A percentile compares a stretch with the other conserved stretches of the same genome.
Conservation (phyloP, 2,888 invertebrate species). For the Sylvicola cinctus region DNA sequence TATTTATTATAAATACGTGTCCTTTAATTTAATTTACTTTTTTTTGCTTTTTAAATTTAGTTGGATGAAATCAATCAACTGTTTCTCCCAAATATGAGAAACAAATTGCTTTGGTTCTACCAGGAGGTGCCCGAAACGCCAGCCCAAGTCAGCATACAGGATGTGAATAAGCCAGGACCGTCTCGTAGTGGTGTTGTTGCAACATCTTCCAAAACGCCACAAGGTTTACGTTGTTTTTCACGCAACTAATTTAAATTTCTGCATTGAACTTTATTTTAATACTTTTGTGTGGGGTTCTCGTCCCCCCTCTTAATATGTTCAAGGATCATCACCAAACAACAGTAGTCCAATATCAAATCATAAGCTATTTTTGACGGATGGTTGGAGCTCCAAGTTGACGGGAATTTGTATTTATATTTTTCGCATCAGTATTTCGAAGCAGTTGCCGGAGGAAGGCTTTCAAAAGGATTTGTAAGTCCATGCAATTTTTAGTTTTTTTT, state of each 20-base stretch:
- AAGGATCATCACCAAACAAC: constrained; percentile 17
- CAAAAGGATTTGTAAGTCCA: constrained; percentile 54
- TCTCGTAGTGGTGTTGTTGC: constrained; percentile 23
- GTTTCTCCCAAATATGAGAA: constrained; percentile 66
- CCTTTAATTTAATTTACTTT: no score
- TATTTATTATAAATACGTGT: no score
- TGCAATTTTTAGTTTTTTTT: no score
- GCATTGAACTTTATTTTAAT: no score
- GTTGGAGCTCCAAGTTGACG: constrained; percentile 59
- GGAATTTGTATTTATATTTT: constrained; percentile 75
- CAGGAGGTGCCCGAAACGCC: constrained; percentile 64
- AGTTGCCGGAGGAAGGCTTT: constrained; percentile 80
- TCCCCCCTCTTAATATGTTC: no score
- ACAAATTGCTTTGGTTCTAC: constrained; percentile 73
- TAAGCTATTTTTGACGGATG: constrained; percentile 67
- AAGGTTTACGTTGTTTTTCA: constrained; percentile 14
- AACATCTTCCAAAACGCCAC: constrained; percentile 26
- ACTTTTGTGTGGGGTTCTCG: no score
- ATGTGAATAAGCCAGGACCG: constrained; percentile 27
- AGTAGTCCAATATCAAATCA: constrained; percentile 31
- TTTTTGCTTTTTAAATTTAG: constrained; percentile 25
- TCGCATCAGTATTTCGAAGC: constrained; percentile 62
- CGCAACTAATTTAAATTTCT: background rate
- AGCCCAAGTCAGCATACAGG: constrained; percentile 16
- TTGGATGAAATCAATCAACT: constrained; percentile 74